Conservation (phyloP, 2,113 vertebrate genomes). For the Pseudopipra pipra region DNA sequence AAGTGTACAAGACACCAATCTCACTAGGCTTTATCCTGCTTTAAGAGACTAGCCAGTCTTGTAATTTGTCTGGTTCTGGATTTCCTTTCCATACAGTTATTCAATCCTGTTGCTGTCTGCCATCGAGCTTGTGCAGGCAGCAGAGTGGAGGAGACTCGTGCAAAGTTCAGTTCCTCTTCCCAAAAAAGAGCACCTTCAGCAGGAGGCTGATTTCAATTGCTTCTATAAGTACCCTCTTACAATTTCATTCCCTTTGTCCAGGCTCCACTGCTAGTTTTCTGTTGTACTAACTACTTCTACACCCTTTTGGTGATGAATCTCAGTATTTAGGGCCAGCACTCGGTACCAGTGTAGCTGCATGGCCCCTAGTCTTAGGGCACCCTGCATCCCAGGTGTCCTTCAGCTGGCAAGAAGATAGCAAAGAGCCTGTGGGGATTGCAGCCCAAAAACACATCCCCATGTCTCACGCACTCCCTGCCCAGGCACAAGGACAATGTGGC, state of each 20-base stretch:
- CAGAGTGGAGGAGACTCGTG: rapidly evolving
- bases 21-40: neutral
- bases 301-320: neutral
- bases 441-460: neutral
- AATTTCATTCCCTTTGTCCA: neutral
- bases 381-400: neutral
- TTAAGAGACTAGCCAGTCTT: neutral
- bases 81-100: neutral
- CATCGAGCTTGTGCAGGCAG: rapidly evolving
- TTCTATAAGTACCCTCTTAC: neutral
- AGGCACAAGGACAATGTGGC: rapidly evolving
- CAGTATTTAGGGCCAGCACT: neutral
- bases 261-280: neutral
- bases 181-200: neutral
- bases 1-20: neutral
- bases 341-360: neutral
- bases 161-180: neutral
- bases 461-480: rapidly evolving
- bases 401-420: neutral
- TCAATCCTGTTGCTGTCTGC: rapidly evolving
- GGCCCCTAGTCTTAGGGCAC: neutral
- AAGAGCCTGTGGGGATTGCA: neutral
- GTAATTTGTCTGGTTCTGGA: neutral
- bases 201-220: neutral
- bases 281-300: neutral